These are phyloP conservation scores for Leucosticte australis DNA, from an alignment of 2,113 vertebrate species.

Conservation along the genomic window DNA sequence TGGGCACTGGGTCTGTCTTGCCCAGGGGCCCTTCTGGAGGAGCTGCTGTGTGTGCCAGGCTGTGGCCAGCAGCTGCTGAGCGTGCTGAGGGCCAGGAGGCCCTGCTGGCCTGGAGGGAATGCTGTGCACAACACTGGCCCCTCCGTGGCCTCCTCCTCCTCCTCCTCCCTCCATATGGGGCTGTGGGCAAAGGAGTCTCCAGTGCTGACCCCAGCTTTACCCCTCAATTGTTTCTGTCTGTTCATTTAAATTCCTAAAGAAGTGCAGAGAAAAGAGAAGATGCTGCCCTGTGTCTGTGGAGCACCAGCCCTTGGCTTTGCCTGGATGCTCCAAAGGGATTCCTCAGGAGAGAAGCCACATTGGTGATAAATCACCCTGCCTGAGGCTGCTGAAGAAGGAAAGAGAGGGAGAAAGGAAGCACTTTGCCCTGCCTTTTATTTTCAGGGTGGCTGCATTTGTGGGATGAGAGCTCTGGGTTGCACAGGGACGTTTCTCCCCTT, in stretches of 20 bases:
- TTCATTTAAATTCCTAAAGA: conserved; percentile 36
- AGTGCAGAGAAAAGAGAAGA: neutral
- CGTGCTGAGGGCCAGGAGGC: neutral
- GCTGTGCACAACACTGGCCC: accelerated
- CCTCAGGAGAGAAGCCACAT: neutral
- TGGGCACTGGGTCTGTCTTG: neutral
- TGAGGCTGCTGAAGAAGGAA: neutral
- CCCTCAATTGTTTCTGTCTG: neutral
- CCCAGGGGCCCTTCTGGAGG: neutral
- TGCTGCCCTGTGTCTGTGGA: neutral
- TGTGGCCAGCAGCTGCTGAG: neutral
- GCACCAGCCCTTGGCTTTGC: neutral
- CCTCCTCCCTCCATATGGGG: neutral
- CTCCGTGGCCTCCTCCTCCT: neutral
- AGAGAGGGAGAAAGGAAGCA: neutral
- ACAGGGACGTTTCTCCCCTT: neutral
- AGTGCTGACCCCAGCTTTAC: neutral
- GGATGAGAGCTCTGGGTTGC: neutral
- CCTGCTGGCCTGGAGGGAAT: accelerated
- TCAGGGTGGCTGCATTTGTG: neutral
- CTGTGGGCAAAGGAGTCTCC: neutral
- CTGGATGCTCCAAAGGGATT: neutral
- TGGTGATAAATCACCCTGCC: neutral
- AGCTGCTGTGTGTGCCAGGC: neutral
- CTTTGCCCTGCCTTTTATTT: neutral